These are phyloP conservation scores for Cordilura impudica DNA, from an alignment of 2,888 invertebrate genomes.

Conservation along the genomic window DNA sequence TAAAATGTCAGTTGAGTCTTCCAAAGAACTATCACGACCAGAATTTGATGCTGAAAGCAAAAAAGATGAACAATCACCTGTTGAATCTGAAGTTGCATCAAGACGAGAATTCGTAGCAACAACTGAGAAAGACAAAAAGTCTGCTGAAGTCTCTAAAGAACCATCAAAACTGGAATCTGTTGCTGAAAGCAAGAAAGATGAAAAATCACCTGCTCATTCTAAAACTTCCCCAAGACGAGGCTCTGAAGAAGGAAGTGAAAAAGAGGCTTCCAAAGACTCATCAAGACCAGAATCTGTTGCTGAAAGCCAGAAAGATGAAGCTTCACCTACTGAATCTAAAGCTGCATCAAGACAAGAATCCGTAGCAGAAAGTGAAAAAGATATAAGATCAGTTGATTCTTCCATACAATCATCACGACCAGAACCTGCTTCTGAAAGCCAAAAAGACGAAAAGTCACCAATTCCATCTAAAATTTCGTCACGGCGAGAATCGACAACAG, in stretches of 20 bases:
- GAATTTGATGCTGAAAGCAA: conserved; percentile 59
- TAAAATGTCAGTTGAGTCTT: conserved; percentile 45
- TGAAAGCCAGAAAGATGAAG: conserved; percentile 24
- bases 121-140: conserved; percentile 29
- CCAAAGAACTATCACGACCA: conserved; percentile 58
- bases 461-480: conserved; percentile 10
- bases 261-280: conserved; percentile 42
- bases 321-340: conserved; percentile 3
- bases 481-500: conserved; percentile 5
- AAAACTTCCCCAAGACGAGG: conserved; percentile 51
- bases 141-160: conserved; percentile 44
- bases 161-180: conserved; percentile 68
- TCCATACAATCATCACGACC: conserved; percentile 39
- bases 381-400: no score
- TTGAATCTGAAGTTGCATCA: conserved; percentile 18
- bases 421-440: conserved; percentile 60
- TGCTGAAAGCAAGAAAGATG: conserved; percentile 61
- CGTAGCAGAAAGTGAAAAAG: conserved; percentile 32
- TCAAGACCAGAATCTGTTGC: conserved; percentile 36
- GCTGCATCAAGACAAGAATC: conserved; percentile 47
- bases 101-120: conserved; percentile 17
- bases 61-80: no score
- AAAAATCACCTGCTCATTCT: conserved; percentile 54
- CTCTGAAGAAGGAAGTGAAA: conserved; percentile 60
- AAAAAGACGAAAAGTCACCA: conserved; percentile 13